Evolutionary conservation across 2,888 invertebrate genomes (phyloP), one percentile per base, ranked within the genome.

Genomic region (Eupithecia exiguata): DNA sequence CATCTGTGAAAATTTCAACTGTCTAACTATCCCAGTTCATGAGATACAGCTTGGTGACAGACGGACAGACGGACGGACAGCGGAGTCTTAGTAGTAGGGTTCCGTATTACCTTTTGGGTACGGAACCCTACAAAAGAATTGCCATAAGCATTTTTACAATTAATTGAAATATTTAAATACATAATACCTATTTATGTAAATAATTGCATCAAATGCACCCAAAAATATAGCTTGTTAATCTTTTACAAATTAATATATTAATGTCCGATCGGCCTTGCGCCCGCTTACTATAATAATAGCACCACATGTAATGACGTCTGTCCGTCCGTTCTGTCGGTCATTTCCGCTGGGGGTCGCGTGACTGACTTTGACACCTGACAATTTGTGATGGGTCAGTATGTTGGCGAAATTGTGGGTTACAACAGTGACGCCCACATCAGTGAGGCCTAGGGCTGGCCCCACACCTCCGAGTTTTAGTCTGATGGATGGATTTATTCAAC

Each of bases 281-380:
- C 58, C 58, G n/a, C n/a, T n/a, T n/a, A 25, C 58, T 53, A 74
- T 63, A 6, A 71, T 77, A 77, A 77, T 82, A 78, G 79, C 78
- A 77, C 70, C 68, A 72, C 65, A 70, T 67, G 75, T 83, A 84
- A 84, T 83, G 74, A 76, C 36, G 80, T 76, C 69, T 74, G 79
- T 68, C 62, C 77, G 79, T 79, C 81, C 79, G 79, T 78, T 78
- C 63, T 75, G 81, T 80, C 77, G 74, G 79, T 81, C 80, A 81
- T 78, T 82, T 84, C 82, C 76, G 73, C 79, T 36, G 76, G 75
- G n/a, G 73, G 75, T 77, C 75, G 78, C 79, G 80, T 80, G 79
- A 77, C 77, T 75, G 72, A 40, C 65, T 70, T 72, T 75, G 75
- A 70, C 75, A 75, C 46, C 70, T 72, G 75, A 72, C 75, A 75